Evolutionary conservation across 37 sponge, comb jelly and placozoan species (phyloP).

Genomic region (Hormiphora californensis): DNA sequence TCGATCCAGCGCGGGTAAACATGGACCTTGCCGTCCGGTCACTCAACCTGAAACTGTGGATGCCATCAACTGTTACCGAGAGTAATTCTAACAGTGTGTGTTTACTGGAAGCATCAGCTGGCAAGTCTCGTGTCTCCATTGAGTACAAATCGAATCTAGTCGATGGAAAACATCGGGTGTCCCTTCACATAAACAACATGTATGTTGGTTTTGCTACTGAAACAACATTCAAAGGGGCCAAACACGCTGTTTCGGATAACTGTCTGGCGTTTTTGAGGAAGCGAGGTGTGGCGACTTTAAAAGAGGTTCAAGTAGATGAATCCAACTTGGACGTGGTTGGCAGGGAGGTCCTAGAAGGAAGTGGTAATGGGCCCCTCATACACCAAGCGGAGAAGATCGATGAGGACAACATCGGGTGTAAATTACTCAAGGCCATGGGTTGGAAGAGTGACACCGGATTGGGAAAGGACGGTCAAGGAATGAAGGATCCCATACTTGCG

Average conservation of each 20-base stretch:
- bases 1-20: no score
- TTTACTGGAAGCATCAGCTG: no score
- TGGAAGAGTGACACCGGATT: conserved; percentile 3
- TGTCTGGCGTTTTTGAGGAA: neutral
- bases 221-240: neutral
- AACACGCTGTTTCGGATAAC: conserved; percentile 6
- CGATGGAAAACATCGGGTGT: neutral
- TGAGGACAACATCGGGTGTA: conserved; percentile 40
- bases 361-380: no score
- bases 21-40: no score
- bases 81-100: no score
- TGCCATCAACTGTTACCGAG: no score
- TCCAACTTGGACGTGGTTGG: neutral
- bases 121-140: no score
- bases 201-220: conserved; percentile 7
- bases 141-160: neutral
- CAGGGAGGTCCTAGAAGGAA: neutral
- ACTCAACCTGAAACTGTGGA: no score
- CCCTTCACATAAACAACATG: conserved; percentile 9
- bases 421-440: conserved; percentile 52
- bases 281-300: neutral
- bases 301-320: neutral
- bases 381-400: neutral
- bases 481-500: neutral
- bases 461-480: conserved; percentile 51